Evolutionary conservation across 2,888 invertebrate genomes (phyloP), one percentile per base, ranked within the genome.

Genomic region (Abrostola tripartita): DNA sequence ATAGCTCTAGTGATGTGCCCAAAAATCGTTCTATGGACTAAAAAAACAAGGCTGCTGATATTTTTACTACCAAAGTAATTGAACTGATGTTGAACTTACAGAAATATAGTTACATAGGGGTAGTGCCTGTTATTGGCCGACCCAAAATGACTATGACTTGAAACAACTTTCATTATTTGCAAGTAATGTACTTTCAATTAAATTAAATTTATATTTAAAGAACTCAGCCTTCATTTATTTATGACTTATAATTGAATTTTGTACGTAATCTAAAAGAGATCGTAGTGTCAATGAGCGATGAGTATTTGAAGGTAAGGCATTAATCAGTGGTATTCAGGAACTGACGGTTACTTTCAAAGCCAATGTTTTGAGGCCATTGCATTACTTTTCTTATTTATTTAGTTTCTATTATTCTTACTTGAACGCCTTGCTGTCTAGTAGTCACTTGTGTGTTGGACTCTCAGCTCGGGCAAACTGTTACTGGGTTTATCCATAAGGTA

Each of bases 321-420:
- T 62, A 76, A 61, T 55, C 61, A 68, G 55, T 50, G 57, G 60
- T 51, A 60, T 72, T 75, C 57, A 65, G 71, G 72, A 72, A 75
- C 76, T 61, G 24, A 38, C 65, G 8, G 56, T 55, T 75, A 65
- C 76, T 76, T 72, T 71, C 66, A 71, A 72, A 72, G 61, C 52
- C 41, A 50, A 54, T 37, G 38, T 61, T 51, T 74, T 65, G 52
- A 72, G 72, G 76, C 44, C 76, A 56, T 50, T 44, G 44, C 44
- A 8, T 44, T 44, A 12, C 14, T 5, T 6, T 7, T 1, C 9
- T 9, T 47, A 8, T 47, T 14, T 14, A 9, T 44, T 9, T 8
- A 5, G 7, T 8, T 14, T 2, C 4, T n/a, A 5, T 5, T 14
- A 9, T 14, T n/a, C 12, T 14, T 42, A 9, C 5, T 44, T 14